These are phyloP conservation scores for Sarcophaga caerulescens DNA, from an alignment of 2,888 invertebrate species.

Conservation along the genomic window DNA sequence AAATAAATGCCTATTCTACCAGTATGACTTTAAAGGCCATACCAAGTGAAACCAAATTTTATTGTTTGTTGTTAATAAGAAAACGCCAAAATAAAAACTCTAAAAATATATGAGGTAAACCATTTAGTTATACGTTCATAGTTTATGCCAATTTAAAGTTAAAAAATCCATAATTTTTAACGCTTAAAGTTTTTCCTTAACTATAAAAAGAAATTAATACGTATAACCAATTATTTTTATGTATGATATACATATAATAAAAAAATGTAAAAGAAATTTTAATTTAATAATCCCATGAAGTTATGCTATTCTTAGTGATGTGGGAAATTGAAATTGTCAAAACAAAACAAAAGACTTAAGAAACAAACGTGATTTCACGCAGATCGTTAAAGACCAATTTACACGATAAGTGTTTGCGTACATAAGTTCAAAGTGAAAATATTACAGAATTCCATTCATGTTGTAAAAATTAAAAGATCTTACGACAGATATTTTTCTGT, in stretches of 20 bases:
- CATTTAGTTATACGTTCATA: not conserved
- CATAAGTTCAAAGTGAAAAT: too few species aligned
- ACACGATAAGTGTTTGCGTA: too few species aligned
- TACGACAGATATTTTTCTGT: too few species aligned
- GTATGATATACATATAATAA: constrained; percentile 34
- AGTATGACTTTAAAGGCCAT: constrained; percentile 48
- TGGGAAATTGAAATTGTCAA: not conserved
- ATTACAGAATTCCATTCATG: too few species aligned
- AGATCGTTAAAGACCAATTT: not conserved
- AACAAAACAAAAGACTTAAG: constrained; percentile 53
- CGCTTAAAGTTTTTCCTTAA: not conserved
- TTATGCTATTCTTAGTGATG: not conserved
- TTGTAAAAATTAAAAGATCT: too few species aligned
- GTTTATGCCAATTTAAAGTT: too few species aligned
- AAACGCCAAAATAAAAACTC: not conserved
- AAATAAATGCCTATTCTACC: constrained; percentile 20
- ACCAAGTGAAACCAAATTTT: too few species aligned
- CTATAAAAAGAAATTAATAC: not conserved
- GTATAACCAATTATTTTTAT: not conserved
- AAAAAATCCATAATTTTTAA: constrained; percentile 10
- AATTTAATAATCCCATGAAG: not conserved
- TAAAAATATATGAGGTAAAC: not conserved
- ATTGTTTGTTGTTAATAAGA: constrained; percentile 10
- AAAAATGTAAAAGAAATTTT: not conserved
- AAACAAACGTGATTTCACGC: constrained; percentile 4